phyloP scores from a whole-genome alignment of 2,888 invertebrate species.

The Brenthis daphne region DNA sequence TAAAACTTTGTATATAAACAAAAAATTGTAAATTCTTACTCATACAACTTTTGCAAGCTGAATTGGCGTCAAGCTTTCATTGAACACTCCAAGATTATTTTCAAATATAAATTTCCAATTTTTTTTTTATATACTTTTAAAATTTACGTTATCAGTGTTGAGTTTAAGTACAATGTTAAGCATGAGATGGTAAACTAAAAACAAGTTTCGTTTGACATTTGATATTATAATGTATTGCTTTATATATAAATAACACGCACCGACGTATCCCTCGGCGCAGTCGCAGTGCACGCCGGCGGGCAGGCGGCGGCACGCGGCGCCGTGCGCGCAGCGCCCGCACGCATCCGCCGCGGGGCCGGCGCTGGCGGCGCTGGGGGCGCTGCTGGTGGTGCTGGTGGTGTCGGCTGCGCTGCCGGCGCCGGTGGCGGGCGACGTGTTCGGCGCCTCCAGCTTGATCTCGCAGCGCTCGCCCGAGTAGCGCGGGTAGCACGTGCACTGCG shows the following conservation, averaged over 20 bases:
- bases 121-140: no score
- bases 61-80: no score
- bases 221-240: no score
- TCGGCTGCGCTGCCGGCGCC: neutral
- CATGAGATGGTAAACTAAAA: no score
- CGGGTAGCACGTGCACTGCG: conserved; percentile 85
- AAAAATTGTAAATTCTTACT: no score
- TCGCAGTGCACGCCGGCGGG: conserved; percentile 45
- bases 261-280: conserved; percentile 49
- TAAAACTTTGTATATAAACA: no score
- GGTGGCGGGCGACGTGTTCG: neutral
- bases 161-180: no score
- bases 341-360: neutral
- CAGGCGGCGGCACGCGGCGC: conserved; percentile 76
- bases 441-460: conserved; percentile 65
- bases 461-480: conserved; percentile 84
- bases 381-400: neutral
- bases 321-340: conserved; percentile 1
- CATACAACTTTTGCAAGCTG: no score
- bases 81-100: no score
- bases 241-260: conserved; percentile 33
- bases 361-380: neutral
- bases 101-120: no score
- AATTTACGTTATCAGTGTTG: no score
- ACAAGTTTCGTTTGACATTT: no score